Conservation (phyloP, 2,113 vertebrate species). For the Bubalus kerabau region DNA sequence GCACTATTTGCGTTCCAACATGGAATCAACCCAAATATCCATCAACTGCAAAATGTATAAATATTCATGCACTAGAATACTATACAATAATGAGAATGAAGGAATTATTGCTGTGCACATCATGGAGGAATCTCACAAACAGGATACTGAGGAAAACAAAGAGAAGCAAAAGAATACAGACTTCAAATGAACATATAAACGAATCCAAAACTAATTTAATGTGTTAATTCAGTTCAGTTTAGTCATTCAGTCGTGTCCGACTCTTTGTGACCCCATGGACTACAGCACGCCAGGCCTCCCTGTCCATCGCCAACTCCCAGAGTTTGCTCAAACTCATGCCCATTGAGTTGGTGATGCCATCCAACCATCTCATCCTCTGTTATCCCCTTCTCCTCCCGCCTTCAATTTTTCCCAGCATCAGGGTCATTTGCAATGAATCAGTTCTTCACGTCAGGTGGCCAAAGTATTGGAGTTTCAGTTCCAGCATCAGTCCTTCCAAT, state of each 20-base stretch:
- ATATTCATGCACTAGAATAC: neutral
- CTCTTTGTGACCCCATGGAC: neutral
- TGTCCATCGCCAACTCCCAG: neutral
- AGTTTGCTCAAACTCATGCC: neutral
- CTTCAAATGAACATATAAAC: neutral
- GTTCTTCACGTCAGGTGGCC: neutral
- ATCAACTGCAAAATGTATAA: neutral
- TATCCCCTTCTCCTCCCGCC: neutral
- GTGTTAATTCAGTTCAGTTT: neutral
- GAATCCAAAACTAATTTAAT: neutral
- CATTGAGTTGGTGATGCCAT: neutral
- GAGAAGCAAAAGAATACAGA: conserved; percentile 11
- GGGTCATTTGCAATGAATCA: neutral
- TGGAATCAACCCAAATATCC: neutral
- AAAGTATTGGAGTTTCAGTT: neutral
- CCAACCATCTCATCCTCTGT: neutral
- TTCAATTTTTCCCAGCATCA: neutral
- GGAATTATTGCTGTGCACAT: neutral
- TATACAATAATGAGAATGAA: neutral
- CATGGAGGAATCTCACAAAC: neutral
- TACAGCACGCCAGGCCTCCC: neutral
- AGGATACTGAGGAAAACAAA: neutral
- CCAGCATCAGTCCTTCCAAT: neutral
- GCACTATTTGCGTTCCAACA: neutral
- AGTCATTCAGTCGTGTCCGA: neutral